Evolutionary conservation across 2,797 vertebrate genomes (phyloP), one percentile per base, ranked within the genome.

Genomic region (Triplophysa yarkandensis): DNA sequence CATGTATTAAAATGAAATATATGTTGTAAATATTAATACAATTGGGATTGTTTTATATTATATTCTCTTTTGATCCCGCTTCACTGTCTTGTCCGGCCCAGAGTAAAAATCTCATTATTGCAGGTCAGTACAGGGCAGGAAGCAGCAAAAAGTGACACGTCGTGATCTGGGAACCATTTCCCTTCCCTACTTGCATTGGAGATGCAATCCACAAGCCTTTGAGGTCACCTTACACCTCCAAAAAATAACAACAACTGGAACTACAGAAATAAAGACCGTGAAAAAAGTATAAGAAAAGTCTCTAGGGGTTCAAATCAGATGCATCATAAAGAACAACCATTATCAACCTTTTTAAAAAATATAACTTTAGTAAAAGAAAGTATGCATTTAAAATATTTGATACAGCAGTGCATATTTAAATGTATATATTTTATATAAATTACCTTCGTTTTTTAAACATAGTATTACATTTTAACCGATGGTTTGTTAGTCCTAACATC

Each of bases 91-190:
- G 25, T 60, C 41, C 43, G 67, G 43, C 30, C 34, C 14, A 61
- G 25, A 14, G 19, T 28, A 28, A 3, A 67, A 46, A 66, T 58
- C 66, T 5, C 68, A 78, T 76, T 60, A 74, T 34, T 62, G 64
- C 19, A 57, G 52, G 39, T 60, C 71, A 57, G 71, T 21, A 52
- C 67, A 1, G 36, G 54, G 39, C 54, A 61, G 25, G 36, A 52
- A 75, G 76, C 76, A 75, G 73, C 71, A 65, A 77, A 82, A 81
- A 60, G 65, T 76, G 60, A 77, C 80, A 76, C 78, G 52, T 74
- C 43, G 17, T 28, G 64, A 68, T 78, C 79, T 83, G 84, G 82
- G 84, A 85, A 85, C 63, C 63, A 68, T 68, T 68, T 69, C 68
- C 46, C 48, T n/a, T 27, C 67, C 60, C 73, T 67, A n/a, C 60